Conservation (phyloP, 2,888 invertebrate species). For the Dryadula phaetusa region DNA sequence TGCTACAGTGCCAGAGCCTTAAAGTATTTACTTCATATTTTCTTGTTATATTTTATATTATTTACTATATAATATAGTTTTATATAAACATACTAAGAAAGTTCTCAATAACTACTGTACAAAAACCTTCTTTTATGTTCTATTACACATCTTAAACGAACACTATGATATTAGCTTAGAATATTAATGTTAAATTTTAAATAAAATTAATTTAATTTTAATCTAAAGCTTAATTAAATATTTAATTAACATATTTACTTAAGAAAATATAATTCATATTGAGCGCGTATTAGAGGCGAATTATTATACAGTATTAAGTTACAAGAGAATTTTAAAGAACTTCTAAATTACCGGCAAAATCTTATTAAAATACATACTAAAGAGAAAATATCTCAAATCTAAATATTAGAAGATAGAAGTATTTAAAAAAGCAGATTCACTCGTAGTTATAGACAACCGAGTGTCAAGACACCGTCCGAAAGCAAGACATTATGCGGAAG, state of each 20-base stretch:
- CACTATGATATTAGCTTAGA: background rate
- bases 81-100: too few species aligned
- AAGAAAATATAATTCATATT: background rate
- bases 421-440: too few species aligned
- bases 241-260: background rate
- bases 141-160: background rate
- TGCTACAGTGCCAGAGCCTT: too few species aligned
- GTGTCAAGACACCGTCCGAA: too few species aligned
- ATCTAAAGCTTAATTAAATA: background rate
- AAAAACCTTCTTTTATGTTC: background rate
- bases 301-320: background rate
- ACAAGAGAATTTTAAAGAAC: background rate
- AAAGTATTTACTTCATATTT: too few species aligned
- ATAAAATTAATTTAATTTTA: background rate
- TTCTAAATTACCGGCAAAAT: background rate
- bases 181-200: background rate
- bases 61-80: too few species aligned
- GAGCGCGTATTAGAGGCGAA: background rate
- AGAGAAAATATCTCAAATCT: too few species aligned
- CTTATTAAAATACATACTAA: too few species aligned
- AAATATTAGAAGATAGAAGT: too few species aligned
- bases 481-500: too few species aligned
- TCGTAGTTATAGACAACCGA: too few species aligned
- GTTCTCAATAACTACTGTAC: background rate
- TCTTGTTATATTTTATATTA: too few species aligned